These are phyloP conservation scores for Aphelinus atriplicis DNA, from an alignment of 1,140 invertebrate species.

Conservation along the genomic window DNA sequence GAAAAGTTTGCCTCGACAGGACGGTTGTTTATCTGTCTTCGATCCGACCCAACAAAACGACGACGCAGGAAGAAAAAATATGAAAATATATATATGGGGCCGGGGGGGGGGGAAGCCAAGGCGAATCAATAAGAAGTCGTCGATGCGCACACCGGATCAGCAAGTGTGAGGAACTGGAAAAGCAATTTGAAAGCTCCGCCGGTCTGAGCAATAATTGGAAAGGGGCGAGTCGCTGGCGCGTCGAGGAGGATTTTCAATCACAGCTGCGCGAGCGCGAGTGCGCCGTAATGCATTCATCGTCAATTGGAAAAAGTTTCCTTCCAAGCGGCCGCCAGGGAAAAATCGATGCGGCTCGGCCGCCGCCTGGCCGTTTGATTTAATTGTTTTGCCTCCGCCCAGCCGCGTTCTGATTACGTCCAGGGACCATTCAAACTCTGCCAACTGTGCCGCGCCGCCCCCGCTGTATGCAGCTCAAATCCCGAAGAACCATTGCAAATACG, in stretches of 20 bases:
- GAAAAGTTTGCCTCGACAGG: too few species aligned
- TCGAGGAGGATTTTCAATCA: conserved; percentile 13
- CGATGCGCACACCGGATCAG: background rate
- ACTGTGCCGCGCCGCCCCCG: too few species aligned
- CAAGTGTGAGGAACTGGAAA: background rate
- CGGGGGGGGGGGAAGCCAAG: too few species aligned
- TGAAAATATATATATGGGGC: too few species aligned
- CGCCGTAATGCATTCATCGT: background rate
- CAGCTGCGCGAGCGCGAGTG: background rate
- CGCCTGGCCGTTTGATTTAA: background rate
- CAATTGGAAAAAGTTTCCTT: conserved; percentile 13
- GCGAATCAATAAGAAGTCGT: too few species aligned
- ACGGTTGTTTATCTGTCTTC: too few species aligned
- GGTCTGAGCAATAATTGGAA: conserved; percentile 4
- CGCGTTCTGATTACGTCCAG: too few species aligned
- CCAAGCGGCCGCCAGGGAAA: background rate
- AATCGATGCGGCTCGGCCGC: background rate
- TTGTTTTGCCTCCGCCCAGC: background rate
- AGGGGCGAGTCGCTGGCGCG: background rate
- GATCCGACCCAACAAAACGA: too few species aligned
- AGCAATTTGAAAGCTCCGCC: background rate
- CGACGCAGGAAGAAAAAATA: too few species aligned
- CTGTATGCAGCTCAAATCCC: too few species aligned
- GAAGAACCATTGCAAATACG: too few species aligned
- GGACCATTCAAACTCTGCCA: too few species aligned